Conservation (phyloP, 1,140 invertebrate species). For the Procambarus clarkii region DNA sequence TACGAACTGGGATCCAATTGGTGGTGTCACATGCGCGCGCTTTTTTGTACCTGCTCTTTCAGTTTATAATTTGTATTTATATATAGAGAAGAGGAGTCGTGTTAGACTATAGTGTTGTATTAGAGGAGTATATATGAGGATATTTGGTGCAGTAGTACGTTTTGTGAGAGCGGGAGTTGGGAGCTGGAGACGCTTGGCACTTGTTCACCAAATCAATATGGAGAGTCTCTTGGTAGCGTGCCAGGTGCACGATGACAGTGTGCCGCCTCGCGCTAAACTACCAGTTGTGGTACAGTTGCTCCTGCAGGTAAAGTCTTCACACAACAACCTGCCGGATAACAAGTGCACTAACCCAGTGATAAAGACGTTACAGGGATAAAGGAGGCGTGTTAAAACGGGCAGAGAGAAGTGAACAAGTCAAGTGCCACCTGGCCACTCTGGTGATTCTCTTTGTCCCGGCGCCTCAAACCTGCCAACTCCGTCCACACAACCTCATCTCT, state of each 20-base stretch:
- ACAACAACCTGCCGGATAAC: not conserved
- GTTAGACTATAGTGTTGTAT: not conserved
- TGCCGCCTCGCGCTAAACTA: not conserved
- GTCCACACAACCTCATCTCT: not conserved
- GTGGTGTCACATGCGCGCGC: not conserved
- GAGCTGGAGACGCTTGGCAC: conserved; percentile 2
- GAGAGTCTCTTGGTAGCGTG: not conserved
- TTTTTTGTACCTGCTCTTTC: not conserved
- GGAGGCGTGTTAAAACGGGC: not conserved
- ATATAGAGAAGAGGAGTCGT: not conserved
- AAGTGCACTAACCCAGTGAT: not conserved
- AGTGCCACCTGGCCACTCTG: not conserved
- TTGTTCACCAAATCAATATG: conserved; percentile 33
- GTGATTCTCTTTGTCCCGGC: not conserved
- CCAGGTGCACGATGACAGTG: not conserved
- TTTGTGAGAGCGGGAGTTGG: not conserved
- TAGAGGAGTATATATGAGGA: not conserved
- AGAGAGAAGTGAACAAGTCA: not conserved
- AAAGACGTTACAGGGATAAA: not conserved
- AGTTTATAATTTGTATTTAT: not conserved
- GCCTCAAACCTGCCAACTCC: not conserved
- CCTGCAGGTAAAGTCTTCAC: not conserved
- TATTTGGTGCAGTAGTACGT: not conserved
- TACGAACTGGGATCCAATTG: not conserved
- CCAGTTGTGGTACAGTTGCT: not conserved